Evolutionary conservation across 2,113 vertebrate species (phyloP).

Genomic region (Vicugna pacos): DNA sequence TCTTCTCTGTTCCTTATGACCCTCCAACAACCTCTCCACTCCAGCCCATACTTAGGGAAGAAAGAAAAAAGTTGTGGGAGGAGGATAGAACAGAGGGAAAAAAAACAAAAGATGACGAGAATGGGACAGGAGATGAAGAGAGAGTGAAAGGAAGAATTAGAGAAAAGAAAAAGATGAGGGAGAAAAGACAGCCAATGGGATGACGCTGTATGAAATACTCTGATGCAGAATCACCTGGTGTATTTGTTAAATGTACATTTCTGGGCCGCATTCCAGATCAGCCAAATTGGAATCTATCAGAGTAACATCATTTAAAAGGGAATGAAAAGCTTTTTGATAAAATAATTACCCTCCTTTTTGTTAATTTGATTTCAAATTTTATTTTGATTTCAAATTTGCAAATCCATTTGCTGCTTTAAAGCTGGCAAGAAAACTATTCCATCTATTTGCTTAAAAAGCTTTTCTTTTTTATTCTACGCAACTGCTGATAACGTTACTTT

Average conservation of each 20-base stretch:
- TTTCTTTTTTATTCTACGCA: constrained; percentile 61
- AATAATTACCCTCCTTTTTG: constrained; percentile 64
- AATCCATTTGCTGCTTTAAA: constrained; percentile 72
- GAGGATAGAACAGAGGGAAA: neutral
- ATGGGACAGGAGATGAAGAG: neutral
- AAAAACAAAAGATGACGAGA: neutral
- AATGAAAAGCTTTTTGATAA: constrained; percentile 71
- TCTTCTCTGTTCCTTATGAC: constrained; percentile 2
- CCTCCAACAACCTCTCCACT: neutral
- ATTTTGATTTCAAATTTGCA: constrained; percentile 69
- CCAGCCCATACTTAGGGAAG: neutral
- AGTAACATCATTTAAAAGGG: constrained; percentile 62
- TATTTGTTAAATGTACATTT: constrained; percentile 57
- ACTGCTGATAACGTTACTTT: constrained; percentile 40
- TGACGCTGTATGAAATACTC: constrained; percentile 24
- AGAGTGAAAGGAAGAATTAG: neutral
- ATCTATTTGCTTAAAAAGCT: constrained; percentile 60
- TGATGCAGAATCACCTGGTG: constrained; percentile 26
- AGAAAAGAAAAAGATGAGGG: neutral
- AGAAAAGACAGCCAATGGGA: neutral
- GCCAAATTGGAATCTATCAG: constrained; percentile 55
- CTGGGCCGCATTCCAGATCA: constrained; percentile 64
- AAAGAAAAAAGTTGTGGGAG: neutral
- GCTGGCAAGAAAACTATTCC: neutral
- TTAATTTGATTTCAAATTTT: constrained; percentile 73